Evolutionary conservation across 2,113 vertebrate species (phyloP), one percentile per base, ranked within the genome.

Genomic region (Lichenostomus cassidix): DNA sequence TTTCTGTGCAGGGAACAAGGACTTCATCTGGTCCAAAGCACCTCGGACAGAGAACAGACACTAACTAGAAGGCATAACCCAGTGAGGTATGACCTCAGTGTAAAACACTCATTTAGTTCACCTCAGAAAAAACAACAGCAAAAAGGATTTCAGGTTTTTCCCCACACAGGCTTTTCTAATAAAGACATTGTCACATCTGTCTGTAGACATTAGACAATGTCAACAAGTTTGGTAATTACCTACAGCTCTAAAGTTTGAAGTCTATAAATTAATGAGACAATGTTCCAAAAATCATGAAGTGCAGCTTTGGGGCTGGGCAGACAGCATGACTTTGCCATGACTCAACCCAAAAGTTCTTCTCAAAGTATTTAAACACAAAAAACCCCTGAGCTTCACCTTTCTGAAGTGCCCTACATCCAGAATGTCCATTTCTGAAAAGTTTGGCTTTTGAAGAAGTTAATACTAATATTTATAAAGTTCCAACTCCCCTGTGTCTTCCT

Each of bases 31-130:
- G 22, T n/a, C 44, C 42, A 77, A 83, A n/a, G 7, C 10, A 16
- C 33, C 46, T 60, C 42, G 78, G 59, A 37, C 22, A 77, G 13
- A 79, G 16, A 53, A 37, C 16, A 64, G 15, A n/a, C 20, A n/a
- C 13, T 37, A 37, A n/a, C 13, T 37, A 37, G n/a, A 49, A 52
- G 6, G 9, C 12, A 29, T n/a, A 33, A 37, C 41, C 44, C 44
- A 80, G 2, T 0, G 2, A 33, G 15, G 13, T 2, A 22, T 0
- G 2, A 29, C 27, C 28, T 31, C 22, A 28, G 0, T 5, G 22
- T 6, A 65, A 5, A 47, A n/a, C 79, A 46, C 15, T n/a, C 65
- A 46, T 17, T 35, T 13, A 31, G 10, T 6, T 33, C 37, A 70
- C 42, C 52, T 80, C 37, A 79, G 28, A 47, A 35, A 80, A 85